Conservation (phyloP, 2,797 vertebrate genomes). For the Notolepis coatsorum region DNA sequence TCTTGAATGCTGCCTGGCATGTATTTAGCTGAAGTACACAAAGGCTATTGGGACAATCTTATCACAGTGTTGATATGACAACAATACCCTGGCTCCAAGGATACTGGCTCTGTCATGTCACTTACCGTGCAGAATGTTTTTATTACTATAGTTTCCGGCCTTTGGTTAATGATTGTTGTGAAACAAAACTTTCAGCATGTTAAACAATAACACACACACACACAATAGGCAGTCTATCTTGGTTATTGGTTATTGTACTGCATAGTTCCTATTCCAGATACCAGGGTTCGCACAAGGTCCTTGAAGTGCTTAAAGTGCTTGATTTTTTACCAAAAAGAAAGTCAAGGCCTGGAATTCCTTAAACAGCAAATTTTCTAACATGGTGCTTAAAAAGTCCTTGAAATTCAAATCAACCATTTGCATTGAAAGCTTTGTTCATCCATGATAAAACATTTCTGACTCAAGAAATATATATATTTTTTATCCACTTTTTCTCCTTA, state of each 20-base stretch:
- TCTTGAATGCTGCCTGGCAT: conserved; percentile 2
- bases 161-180: conserved; percentile 62
- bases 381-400: no score
- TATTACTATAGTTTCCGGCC: conserved; percentile 28
- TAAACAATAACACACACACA: conserved; percentile 55
- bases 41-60: conserved; percentile 19
- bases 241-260: background rate
- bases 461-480: no score
- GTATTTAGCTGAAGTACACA: conserved; percentile 4
- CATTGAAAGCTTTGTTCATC: no score
- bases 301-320: no score
- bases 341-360: no score
- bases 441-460: no score
- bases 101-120: conserved; percentile 3
- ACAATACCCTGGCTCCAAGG: background rate
- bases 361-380: no score
- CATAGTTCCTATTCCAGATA: conserved; percentile 14
- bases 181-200: conserved; percentile 28
- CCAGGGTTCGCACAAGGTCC: no score
- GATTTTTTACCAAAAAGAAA: no score
- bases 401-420: no score
- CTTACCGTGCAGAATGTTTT: conserved; percentile 23
- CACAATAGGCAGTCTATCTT: conserved; percentile 6
- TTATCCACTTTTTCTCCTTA: no score
- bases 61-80: conserved; percentile 30